phyloP scores from a whole-genome alignment of 64 coral and sea anemone genomes.

The Orbicella faveolata region DNA sequence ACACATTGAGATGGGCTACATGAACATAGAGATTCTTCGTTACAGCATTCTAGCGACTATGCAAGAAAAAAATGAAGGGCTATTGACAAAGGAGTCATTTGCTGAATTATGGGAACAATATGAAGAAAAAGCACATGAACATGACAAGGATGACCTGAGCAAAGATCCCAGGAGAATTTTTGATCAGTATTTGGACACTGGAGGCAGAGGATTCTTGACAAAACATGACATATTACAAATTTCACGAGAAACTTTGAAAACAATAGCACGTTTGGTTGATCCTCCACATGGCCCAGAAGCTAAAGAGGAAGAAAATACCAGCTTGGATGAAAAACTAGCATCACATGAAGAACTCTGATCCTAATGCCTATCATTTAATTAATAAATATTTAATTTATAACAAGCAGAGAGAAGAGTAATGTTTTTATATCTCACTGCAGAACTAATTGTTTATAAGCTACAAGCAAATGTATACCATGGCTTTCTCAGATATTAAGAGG shows the following conservation, averaged over 20 bases:
- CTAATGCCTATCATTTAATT: background rate
- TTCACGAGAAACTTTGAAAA: conserved; percentile 64
- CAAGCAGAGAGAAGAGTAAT: background rate
- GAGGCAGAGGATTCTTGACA: conserved; percentile 53
- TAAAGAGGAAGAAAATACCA: background rate
- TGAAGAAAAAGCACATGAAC: conserved; percentile 37
- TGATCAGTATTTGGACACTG: conserved; percentile 32
- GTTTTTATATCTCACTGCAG: too few relatives aligned
- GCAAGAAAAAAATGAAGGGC: conserved; percentile 53
- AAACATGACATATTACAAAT: conserved; percentile 65
- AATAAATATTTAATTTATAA: background rate
- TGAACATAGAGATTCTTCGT: conserved; percentile 86
- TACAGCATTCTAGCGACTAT: conserved; percentile 58
- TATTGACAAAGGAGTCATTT: conserved; percentile 66
- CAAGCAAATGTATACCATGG: too few relatives aligned
- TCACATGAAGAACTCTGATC: conserved; percentile 12
- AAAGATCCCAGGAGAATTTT: conserved; percentile 56
- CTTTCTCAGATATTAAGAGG: too few relatives aligned
- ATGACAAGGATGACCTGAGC: conserved; percentile 34
- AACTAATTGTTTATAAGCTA: too few relatives aligned
- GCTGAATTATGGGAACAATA: conserved; percentile 52
- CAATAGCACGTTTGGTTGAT: conserved; percentile 78
- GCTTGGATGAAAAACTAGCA: background rate
- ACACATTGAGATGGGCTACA: conserved; percentile 96
- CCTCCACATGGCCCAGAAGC: conserved; percentile 76